phyloP scores from a whole-genome alignment of 2,113 vertebrate species.

The Pterocles burchelli region DNA sequence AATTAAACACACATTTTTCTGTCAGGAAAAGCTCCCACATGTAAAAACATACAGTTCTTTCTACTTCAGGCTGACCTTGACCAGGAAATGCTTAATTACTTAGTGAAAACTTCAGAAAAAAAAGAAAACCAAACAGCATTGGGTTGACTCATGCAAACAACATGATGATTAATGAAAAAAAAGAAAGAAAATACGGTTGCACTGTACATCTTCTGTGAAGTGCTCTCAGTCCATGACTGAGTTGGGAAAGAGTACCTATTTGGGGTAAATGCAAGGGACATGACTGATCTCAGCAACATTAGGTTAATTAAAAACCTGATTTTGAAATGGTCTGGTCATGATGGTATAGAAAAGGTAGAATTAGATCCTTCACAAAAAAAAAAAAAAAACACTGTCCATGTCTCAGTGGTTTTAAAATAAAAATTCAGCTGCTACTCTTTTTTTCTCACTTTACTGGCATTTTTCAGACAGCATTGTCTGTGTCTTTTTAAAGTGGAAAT shows the following conservation, averaged over 20 bases:
- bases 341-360: neutral
- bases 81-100: neutral
- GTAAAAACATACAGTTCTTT: neutral
- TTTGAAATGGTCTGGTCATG: neutral
- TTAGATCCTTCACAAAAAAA: neutral
- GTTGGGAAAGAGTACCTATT: neutral
- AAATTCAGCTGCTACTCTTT: neutral
- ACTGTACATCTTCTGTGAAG: neutral
- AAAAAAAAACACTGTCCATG: rapidly evolving
- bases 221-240: neutral
- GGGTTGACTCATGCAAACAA: neutral
- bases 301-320: neutral
- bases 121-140: no score
- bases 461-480: neutral
- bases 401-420: neutral
- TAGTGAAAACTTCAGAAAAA: neutral
- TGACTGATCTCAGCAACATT: neutral
- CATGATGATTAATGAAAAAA: neutral
- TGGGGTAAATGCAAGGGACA: neutral
- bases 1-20: neutral
- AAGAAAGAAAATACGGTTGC: neutral
- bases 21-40: neutral
- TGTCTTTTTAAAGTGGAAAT: neutral
- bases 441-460: neutral
- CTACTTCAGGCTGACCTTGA: neutral